These are phyloP conservation scores for Luehdorfia chinensis DNA, from an alignment of 1,140 invertebrate genomes.

Conservation along the genomic window DNA sequence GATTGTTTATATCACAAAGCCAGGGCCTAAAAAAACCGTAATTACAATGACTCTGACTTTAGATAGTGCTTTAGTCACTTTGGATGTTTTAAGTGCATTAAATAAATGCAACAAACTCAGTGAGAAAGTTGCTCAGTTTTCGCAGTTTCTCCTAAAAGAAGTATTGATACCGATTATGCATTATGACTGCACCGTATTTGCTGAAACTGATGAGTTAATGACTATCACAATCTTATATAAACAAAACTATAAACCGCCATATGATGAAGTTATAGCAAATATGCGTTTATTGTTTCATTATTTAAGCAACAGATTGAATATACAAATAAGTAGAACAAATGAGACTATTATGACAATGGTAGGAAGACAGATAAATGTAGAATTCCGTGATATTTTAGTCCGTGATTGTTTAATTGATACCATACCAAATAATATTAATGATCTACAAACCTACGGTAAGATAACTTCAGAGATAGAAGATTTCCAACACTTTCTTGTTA, in stretches of 20 bases:
- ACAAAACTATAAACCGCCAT: constrained; percentile 67
- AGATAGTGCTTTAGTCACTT: constrained; percentile 39
- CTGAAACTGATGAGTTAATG: constrained; percentile 62
- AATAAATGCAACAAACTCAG: constrained; percentile 66
- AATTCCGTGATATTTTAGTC: constrained; percentile 83
- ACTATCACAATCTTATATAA: constrained; percentile 66
- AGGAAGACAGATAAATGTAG: constrained; percentile 78
- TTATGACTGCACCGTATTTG: constrained; percentile 70
- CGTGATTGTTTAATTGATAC: constrained; percentile 85
- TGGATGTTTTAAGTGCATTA: constrained; percentile 74
- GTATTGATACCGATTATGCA: constrained; percentile 78
- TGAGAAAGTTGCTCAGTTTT: constrained; percentile 72
- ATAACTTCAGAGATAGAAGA: constrained; percentile 81
- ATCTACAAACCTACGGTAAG: constrained; percentile 81
- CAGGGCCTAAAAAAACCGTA: constrained; percentile 32
- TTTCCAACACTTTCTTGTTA: constrained; percentile 82
- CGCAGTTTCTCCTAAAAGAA: constrained; percentile 72
- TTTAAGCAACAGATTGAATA: constrained; percentile 78
- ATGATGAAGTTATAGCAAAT: constrained; percentile 80
- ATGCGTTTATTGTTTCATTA: constrained; percentile 80
- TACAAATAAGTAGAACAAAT: constrained; percentile 63
- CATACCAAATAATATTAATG: constrained; percentile 84
- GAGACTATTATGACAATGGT: constrained; percentile 80
- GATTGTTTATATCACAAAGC: constrained; percentile 42
- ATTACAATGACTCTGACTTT: constrained; percentile 59